Percentiles rank a stretch among this genome's conserved stretches.
Conservation (phyloP, 2,797 vertebrate genomes). For the Gymnopithys bicolor region DNA sequence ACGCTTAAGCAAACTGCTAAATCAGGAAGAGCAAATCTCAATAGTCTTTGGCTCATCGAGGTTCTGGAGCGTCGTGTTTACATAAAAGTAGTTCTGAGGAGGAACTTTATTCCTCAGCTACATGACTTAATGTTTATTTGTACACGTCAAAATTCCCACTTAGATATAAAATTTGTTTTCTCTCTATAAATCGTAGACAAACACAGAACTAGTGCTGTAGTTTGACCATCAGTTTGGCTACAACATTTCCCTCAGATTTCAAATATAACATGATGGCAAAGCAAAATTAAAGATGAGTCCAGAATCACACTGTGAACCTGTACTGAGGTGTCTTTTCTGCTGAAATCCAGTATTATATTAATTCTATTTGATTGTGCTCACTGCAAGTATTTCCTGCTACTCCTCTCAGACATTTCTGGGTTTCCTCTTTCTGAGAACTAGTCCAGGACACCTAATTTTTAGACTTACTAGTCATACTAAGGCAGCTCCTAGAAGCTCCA, state of each 20-base stretch:
- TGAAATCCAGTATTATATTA: background rate
- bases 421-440: background rate
- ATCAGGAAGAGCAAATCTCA: constrained; percentile 35
- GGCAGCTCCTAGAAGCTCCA: background rate
- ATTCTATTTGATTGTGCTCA: background rate
- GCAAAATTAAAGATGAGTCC: background rate
- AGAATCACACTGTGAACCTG: background rate
- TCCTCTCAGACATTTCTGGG: background rate
- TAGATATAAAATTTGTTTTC: background rate
- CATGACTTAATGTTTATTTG: background rate
- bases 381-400: background rate
- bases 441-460: background rate
- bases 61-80: constrained; percentile 21
- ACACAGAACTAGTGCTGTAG: background rate
- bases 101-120: constrained; percentile 8
- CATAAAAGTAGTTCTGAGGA: constrained; percentile 23
- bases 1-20: constrained; percentile 55
- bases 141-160: background rate
- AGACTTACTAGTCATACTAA: background rate
- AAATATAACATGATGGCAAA: background rate
- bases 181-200: background rate
- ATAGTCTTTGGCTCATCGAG: background rate
- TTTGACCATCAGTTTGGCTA: background rate
- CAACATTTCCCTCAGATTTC: background rate
- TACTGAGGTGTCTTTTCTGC: background rate